Evolutionary conservation across 2,888 invertebrate species (phyloP), one percentile per base, ranked within the genome.

Genomic region (Amphipyra berbera): DNA sequence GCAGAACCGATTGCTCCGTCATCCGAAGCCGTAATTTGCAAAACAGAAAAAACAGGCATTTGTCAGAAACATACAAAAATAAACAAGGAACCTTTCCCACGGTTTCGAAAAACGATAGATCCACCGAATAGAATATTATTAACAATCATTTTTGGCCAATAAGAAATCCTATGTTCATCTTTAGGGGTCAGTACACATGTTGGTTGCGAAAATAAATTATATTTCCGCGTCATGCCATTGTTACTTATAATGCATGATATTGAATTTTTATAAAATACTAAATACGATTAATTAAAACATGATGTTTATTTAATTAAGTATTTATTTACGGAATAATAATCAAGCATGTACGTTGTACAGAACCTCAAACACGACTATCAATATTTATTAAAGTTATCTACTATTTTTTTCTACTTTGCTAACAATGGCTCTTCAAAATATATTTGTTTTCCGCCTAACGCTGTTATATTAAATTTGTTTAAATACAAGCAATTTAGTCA

Each of bases 1-100:
- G 88, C 88, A 88, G 83, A 88, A 88, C 87, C 71, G 87, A 90
- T 90, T 88, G 89, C 84, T 84, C 83, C 78, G 81, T 83, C 88
- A 84, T 82, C 85, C 87, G 85, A 75, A 82, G 82, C 86, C 58
- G 81, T 79, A 77, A 85, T 87, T 88, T 86, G 87, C 87, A 85
- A 88, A 90, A 89, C 85, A 87, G 76, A 79, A 75, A 89, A 89
- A 88, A 87, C 78, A 75, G 80, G 76, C 79, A 84, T 79, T 81
- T 78, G 79, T 84, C 79, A 79, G 78, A 84, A 85, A 83, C 78
- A 76, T 61, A 78, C 75, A 79, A 76, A 86, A 87, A 87, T 86
- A 83, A 82, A 85, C 81, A 80, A 77, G 62, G 68, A 68, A 64
- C 74, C 82, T 86, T 91, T 91, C 91, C 91, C 91, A 91, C 91